phyloP scores from a whole-genome alignment of 2,797 vertebrate species.

The Gymnodraco acuticeps region DNA sequence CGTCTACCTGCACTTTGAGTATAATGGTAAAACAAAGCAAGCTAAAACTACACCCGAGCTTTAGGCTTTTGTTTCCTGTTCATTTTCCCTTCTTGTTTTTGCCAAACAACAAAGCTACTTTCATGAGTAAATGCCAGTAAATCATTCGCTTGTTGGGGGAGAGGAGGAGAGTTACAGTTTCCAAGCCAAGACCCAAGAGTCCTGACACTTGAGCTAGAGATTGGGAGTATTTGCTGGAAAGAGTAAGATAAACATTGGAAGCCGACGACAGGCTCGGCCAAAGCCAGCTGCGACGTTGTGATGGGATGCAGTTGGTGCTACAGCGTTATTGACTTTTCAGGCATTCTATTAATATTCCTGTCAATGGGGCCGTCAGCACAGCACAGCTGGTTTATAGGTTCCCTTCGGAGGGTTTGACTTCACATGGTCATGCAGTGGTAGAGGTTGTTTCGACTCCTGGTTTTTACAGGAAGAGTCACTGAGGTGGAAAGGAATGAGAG shows the following conservation, averaged over 20 bases:
- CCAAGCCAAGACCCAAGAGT: neutral
- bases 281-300: constrained; percentile 3
- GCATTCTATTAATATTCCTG: constrained; percentile 55
- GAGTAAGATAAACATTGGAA: constrained; percentile 21
- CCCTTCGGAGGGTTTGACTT: constrained; percentile 38
- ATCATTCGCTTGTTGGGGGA: neutral
- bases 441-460: constrained; percentile 36
- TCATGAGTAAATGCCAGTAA: neutral
- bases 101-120: neutral
- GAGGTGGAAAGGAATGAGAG: constrained; percentile 68
- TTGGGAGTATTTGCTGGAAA: constrained; percentile 24
- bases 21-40: no score
- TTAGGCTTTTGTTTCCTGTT: no score
- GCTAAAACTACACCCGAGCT: no score
- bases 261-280: constrained; percentile 6
- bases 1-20: no score
- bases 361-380: constrained; percentile 25
- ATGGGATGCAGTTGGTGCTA: constrained; percentile 32
- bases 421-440: constrained; percentile 50
- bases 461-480: constrained; percentile 45
- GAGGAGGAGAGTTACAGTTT: neutral
- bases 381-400: constrained; percentile 43
- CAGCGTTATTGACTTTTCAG: constrained; percentile 46
- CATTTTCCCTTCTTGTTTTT: no score
- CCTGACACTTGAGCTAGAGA: constrained; percentile 14